Evolutionary conservation across 92 coral and sea anemone species (phyloP), one percentile per base, ranked within the genome.

Genomic region (Scolanthus callimorphus): DNA sequence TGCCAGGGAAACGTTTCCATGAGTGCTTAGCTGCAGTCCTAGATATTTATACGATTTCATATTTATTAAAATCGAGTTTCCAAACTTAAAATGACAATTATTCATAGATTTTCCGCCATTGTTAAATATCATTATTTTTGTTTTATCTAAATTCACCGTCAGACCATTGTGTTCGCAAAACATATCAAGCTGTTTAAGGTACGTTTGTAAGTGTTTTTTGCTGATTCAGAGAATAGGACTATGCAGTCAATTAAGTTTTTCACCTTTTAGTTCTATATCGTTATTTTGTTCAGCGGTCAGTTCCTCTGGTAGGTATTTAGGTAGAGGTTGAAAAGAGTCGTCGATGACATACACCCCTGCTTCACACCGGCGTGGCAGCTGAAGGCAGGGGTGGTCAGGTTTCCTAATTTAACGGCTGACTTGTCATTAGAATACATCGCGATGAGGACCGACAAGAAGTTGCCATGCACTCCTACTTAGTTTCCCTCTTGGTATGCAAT

Each of bases 401-500:
- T 24, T 44, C 29, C 29, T 27, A 22, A 43, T 49, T 68, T 27
- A 12, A 68, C 48, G 20, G 56, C 52, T 29, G 66, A 39, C 22
- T n/a, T 24, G 37, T 68, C 77, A 20, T 70, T 59, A 17, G 22
- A 17, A 54, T 70, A 70, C 75, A 44, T 68, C 20, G 55, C 24
- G 27, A 21, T 68, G 8, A 46, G 52, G 24, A 68, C 41, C 4
- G 6, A 20, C 20, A 54, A 34, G 27, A 65, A 65, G 23, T 38
- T 29, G 26, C 72, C 49, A 31, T 20, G n/a, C n/a, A n/a, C n/a
- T n/a, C n/a, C n/a, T n/a, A n/a, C n/a, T n/a, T n/a, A n/a, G n/a
- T n/a, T n/a, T 70, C 59, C 44, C 48, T 20, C 69, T 34, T 4
- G 69, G 60, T 17, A 70, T 59, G 47, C 69, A 54, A 29, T 70